phyloP scores from a whole-genome alignment of 2,888 invertebrate genomes.

The Halictus ligatus region DNA sequence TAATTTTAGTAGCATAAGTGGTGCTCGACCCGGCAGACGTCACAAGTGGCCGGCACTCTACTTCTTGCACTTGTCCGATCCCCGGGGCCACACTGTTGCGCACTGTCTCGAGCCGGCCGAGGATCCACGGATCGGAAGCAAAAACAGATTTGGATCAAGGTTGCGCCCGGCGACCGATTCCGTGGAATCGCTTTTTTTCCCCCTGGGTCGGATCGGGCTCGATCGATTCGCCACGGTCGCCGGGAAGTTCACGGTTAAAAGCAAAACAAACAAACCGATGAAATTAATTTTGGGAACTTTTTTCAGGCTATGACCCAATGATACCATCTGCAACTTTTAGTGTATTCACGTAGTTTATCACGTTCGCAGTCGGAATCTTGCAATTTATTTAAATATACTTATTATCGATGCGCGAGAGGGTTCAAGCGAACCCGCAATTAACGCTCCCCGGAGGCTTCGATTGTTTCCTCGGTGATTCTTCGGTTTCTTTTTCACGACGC shows the following conservation, averaged over 20 bases:
- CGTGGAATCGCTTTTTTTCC: constrained; percentile 18
- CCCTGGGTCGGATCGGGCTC: neutral
- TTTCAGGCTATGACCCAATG: neutral
- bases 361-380: too few species aligned
- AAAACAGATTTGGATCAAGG: constrained; percentile 72
- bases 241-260: neutral
- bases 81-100: constrained; percentile 64
- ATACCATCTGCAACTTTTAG: neutral
- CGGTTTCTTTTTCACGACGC: constrained; percentile 34
- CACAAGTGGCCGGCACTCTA: constrained; percentile 79
- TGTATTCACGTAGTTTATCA: neutral
- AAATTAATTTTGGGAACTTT: neutral
- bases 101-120: constrained; percentile 55
- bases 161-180: constrained; percentile 42
- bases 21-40: constrained; percentile 83
- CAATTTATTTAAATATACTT: neutral
- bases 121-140: constrained; percentile 60
- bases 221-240: neutral
- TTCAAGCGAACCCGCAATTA: constrained; percentile 67
- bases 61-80: constrained; percentile 80
- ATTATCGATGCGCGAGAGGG: neutral
- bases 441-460: constrained; percentile 68
- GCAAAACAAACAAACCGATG: neutral
- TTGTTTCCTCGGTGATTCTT: constrained; percentile 40
- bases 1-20: constrained; percentile 84